Base-by-base conservation (phyloP, 2,888 invertebrate genomes). In the Baccha elongata region DNA sequence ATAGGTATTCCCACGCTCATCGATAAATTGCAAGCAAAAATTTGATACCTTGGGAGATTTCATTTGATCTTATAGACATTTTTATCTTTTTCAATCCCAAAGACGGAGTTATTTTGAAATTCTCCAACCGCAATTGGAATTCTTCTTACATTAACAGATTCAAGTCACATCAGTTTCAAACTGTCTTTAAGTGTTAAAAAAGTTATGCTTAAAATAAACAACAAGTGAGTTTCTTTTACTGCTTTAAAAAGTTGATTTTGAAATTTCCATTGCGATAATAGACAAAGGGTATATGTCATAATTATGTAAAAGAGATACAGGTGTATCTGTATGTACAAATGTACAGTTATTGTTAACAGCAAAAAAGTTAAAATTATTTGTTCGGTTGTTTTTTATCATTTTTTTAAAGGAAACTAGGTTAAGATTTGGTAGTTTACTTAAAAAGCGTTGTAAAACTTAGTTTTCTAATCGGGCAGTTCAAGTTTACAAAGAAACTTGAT, bases 81-180 rank as follows among this genome's bases (percentile, higher is more conserved):
- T 58, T 40, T 29, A 58, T 26, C 58, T 40, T 19, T 35, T 3
- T 21, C 21, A 55, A 55, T 55, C 37, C 23, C 23, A 5, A 37
- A 55, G 10, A 40, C 50, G 6, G 13, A 75, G 50, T 46, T 55
- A 53, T 62, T 53, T 71, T 42, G 48, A 53, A 65, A 78, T 65
- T 52, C 44, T 50, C 13, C 10, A 65, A 79, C 72, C 72, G 46
- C 78, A 72, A 67, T 29, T 72, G 67, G 42, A 65, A 65, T 78
- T 78, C 42, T 65, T 65, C 6, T 15, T 35, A 15, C 17, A 26
- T n/a, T 4, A 11, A 23, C 35, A 21, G 19, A 37, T 15, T 37
- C 11, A 21, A 55, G 1, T 17, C 4, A 7, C 35, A 35, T 35
- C 35, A 35, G 35, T 3, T 40, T 13, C 13, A 0, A 40, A 6